phyloP scores from a whole-genome alignment of 1,140 invertebrate species.

The Bactericera cockerelli region DNA sequence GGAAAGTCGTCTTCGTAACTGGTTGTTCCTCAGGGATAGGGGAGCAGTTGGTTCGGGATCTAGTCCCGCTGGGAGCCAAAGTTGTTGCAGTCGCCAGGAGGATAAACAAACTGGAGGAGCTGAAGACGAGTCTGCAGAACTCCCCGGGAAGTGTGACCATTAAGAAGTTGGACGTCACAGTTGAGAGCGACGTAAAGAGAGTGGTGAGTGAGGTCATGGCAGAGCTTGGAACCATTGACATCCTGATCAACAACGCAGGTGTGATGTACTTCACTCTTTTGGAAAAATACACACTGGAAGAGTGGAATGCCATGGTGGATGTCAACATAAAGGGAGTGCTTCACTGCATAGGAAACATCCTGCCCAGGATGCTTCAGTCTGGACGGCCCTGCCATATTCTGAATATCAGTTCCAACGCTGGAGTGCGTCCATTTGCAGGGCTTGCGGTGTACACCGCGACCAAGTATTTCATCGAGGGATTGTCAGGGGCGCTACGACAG shows the following conservation, averaged over 20 bases:
- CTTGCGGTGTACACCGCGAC: slow-evolving; percentile 23
- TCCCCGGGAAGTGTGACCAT: slow-evolving; percentile 12
- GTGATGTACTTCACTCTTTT: slow-evolving; percentile 23
- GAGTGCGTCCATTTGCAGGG: slow-evolving; percentile 22
- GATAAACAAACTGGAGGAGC: slow-evolving; percentile 15
- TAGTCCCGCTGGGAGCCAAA: slow-evolving; percentile 20
- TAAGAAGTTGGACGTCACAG: slow-evolving; percentile 21
- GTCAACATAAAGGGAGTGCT: slow-evolving; percentile 22
- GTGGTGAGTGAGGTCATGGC: slow-evolving; percentile 17
- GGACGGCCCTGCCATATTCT: slow-evolving; percentile 22
- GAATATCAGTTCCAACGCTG: slow-evolving; percentile 24
- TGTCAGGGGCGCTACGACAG: slow-evolving; percentile 20
- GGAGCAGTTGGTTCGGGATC: slow-evolving; percentile 17
- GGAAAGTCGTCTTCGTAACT: slow-evolving; percentile 23
- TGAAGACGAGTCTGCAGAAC: slow-evolving; percentile 12
- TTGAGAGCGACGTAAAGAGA: slow-evolving; percentile 18
- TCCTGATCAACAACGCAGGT: slow-evolving; percentile 24
- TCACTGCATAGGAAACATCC: slow-evolving; percentile 21
- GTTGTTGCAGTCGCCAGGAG: slow-evolving; percentile 21
- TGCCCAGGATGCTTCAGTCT: slow-evolving; percentile 19
- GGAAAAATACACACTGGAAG: slow-evolving; percentile 18
- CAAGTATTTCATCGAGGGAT: slow-evolving; percentile 23
- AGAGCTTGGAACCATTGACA: slow-evolving; percentile 20
- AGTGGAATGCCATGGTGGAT: slow-evolving; percentile 23
- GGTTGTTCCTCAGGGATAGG: slow-evolving; percentile 25